A percentile compares a stretch with the other conserved stretches of the same genome.
Conservation (phyloP, 2,113 vertebrate species). For the Lamprotornis superbus region DNA sequence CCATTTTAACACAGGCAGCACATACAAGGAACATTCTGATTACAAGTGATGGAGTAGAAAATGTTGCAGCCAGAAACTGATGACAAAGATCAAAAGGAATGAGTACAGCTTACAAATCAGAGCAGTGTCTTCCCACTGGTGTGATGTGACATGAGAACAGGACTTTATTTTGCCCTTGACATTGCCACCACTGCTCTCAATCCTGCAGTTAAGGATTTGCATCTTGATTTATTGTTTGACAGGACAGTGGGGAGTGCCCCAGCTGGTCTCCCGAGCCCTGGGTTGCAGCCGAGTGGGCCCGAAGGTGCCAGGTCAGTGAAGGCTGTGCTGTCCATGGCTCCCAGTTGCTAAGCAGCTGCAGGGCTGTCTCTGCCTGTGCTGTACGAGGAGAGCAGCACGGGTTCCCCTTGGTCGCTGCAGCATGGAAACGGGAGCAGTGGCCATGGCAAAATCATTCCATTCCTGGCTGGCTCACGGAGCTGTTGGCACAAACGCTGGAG, state of each 20-base stretch:
- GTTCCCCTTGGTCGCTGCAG: neutral
- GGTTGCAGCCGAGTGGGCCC: neutral
- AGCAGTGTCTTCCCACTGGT: neutral
- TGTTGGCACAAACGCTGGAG: neutral
- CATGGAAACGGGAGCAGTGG: neutral
- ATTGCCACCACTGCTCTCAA: neutral
- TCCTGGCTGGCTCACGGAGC: neutral
- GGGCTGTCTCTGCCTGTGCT: neutral
- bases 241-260: neutral
- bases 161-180: neutral
- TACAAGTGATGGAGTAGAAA: neutral
- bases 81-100: neutral
- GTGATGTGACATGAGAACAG: neutral
- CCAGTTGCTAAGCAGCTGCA: constrained; percentile 62
- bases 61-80: neutral
- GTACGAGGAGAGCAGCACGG: neutral
- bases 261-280: neutral
- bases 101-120: neutral
- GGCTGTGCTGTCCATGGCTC: neutral
- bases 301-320: neutral
- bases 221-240: neutral
- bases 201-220: neutral
- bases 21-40: neutral
- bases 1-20: neutral
- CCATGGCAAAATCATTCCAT: neutral